Evolutionary conservation across 2,888 invertebrate genomes (phyloP).

Genomic region (Loripinus fragilis): DNA sequence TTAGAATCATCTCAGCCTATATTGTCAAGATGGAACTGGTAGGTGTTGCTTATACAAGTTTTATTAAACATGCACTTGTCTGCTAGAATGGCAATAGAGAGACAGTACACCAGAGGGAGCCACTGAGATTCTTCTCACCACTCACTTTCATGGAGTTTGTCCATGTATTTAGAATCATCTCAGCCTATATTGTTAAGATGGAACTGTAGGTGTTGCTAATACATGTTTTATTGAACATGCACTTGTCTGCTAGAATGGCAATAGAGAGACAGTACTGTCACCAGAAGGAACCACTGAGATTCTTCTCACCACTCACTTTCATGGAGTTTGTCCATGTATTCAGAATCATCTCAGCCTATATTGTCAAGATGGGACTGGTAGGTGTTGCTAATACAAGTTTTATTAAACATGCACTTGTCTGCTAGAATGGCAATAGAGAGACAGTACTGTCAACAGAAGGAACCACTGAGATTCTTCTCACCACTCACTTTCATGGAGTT

Average conservation of each 20-base stretch:
- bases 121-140: slow-evolving; percentile 78
- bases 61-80: slow-evolving; percentile 81
- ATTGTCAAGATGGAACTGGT: slow-evolving; percentile 79
- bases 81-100: slow-evolving; percentile 74
- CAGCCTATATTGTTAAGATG: slow-evolving; percentile 74
- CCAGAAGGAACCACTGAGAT: slow-evolving; percentile 75
- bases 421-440: slow-evolving; percentile 75
- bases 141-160: slow-evolving; percentile 81
- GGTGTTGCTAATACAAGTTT: no score
- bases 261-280: slow-evolving; percentile 78
- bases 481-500: slow-evolving; percentile 82
- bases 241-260: slow-evolving; percentile 76
- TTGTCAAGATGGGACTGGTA: slow-evolving; percentile 77
- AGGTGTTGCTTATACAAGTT: no score
- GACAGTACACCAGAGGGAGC: slow-evolving; percentile 79
- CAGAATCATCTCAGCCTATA: slow-evolving; percentile 76
- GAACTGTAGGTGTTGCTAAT: no score
- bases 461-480: slow-evolving; percentile 76
- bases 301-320: slow-evolving; percentile 80
- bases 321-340: slow-evolving; percentile 81
- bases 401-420: slow-evolving; percentile 80
- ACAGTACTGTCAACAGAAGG: slow-evolving; percentile 78
- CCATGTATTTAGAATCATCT: slow-evolving; percentile 79
- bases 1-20: slow-evolving; percentile 77
- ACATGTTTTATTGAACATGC: no score